phyloP scores from a whole-genome alignment of 2,113 vertebrate genomes.

The Gnathonemus longibarbis region DNA sequence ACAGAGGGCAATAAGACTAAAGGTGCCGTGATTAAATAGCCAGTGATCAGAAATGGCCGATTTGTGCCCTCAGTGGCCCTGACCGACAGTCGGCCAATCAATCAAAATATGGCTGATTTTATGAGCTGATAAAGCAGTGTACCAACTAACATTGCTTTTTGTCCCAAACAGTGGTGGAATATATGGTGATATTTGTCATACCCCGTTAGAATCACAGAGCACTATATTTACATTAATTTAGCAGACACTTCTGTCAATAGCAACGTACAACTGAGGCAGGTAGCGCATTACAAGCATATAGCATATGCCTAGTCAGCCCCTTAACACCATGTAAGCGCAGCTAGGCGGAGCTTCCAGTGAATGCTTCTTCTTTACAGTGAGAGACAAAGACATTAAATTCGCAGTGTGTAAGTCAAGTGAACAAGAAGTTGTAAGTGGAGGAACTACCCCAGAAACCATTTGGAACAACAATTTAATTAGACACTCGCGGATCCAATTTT shows the following conservation, averaged over 20 bases:
- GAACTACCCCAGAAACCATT: not conserved
- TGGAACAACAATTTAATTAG: not conserved
- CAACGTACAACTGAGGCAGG: not conserved
- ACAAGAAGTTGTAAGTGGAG: not conserved
- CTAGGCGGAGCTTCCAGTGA: not conserved
- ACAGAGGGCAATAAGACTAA: not conserved
- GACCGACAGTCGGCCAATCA: not conserved
- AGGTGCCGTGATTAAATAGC: not conserved
- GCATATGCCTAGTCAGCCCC: too few species aligned
- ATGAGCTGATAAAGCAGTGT: not conserved
- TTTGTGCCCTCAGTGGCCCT: not conserved
- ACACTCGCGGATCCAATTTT: not conserved
- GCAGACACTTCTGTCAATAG: not conserved
- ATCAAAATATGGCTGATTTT: not conserved
- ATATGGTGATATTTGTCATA: not conserved
- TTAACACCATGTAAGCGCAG: not conserved
- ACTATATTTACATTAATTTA: not conserved
- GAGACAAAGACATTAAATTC: not conserved
- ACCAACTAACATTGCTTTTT: not conserved
- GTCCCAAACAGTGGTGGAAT: not conserved
- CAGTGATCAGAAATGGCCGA: not conserved
- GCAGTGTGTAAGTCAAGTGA: not conserved
- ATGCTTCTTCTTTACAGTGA: not conserved
- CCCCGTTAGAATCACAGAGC: not conserved
- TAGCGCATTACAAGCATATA: not conserved